These are phyloP conservation scores for Callosobruchus maculatus DNA, from an alignment of 2,888 invertebrate species.

Conservation along the genomic window DNA sequence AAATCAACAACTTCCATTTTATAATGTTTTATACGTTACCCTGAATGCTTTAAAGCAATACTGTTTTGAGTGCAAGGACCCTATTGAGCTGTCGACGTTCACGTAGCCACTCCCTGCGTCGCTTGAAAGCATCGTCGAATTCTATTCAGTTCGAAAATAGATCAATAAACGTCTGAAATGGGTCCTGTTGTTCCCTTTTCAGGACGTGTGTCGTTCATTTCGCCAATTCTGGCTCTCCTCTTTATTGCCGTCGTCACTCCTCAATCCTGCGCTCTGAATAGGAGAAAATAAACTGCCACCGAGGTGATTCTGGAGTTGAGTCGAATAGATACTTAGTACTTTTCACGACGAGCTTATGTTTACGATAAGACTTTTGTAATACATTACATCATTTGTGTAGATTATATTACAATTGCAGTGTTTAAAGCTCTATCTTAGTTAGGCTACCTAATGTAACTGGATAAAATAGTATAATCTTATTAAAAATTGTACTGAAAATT, in stretches of 20 bases:
- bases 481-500: too few species aligned
- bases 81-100: background rate
- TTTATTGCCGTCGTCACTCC: background rate
- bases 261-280: background rate
- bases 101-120: background rate
- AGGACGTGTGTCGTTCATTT: background rate
- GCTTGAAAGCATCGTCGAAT: background rate
- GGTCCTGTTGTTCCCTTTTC: background rate
- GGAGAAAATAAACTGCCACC: background rate
- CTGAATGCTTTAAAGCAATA: too few species aligned
- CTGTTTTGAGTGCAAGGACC: too few species aligned
- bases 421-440: too few species aligned
- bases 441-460: too few species aligned
- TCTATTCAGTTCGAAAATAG: background rate
- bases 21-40: too few species aligned
- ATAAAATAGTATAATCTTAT: too few species aligned
- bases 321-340: background rate
- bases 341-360: background rate
- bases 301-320: background rate
- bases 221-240: background rate
- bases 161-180: background rate
- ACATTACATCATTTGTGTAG: too few species aligned
- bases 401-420: too few species aligned
- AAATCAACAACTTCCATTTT: too few species aligned
- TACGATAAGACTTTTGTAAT: background rate